phyloP scores from a whole-genome alignment of 2,113 vertebrate species.

The Noturus placidus region DNA sequence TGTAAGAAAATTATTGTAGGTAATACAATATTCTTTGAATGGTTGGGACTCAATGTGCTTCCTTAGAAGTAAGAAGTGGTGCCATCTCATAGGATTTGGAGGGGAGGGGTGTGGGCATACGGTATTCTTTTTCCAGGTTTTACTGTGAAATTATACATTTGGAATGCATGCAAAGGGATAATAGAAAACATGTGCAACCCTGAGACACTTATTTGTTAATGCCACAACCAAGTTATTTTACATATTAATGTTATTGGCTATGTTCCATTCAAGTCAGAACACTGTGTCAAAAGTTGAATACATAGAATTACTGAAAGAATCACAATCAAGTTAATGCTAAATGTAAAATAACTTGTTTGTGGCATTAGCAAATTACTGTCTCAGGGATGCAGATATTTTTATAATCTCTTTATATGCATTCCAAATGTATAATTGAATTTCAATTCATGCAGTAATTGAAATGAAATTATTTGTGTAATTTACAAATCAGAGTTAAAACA shows the following conservation, averaged over 20 bases:
- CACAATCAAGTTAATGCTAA: neutral
- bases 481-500: slow-evolving; percentile 62
- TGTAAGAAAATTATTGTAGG: slow-evolving; percentile 34
- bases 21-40: slow-evolving; percentile 34
- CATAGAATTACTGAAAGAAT: neutral
- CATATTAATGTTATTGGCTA: no score
- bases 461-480: slow-evolving; percentile 43
- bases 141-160: slow-evolving; percentile 22
- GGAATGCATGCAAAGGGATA: neutral
- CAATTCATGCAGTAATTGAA: neutral
- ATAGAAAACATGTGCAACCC: neutral
- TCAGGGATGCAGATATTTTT: neutral
- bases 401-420: neutral
- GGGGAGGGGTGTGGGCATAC: no score
- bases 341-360: slow-evolving; percentile 5
- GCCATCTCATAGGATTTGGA: neutral
- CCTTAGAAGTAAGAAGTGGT: slow-evolving; percentile 24
- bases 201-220: neutral
- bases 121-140: neutral
- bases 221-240: slow-evolving; percentile 3
- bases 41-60: neutral
- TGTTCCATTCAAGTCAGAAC: no score
- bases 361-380: neutral
- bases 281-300: no score
- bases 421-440: slow-evolving; percentile 4